Conservation (phyloP, 2,888 invertebrate species). For the Acleris emargana region DNA sequence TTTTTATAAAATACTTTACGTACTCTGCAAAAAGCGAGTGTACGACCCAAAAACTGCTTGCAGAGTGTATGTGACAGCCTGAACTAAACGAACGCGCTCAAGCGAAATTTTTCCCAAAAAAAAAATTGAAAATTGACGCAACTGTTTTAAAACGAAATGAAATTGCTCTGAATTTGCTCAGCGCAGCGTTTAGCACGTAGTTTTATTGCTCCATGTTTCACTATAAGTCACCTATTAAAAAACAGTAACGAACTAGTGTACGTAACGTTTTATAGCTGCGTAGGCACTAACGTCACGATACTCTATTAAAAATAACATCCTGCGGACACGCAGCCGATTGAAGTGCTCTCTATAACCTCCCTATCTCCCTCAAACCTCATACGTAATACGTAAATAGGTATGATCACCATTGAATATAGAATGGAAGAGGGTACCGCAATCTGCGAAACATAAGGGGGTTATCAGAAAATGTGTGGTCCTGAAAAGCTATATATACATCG, state of each 20-base stretch:
- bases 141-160: slow-evolving; percentile 34
- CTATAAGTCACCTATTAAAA: too few relatives aligned
- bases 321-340: neutral
- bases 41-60: slow-evolving; percentile 20
- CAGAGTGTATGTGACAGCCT: slow-evolving; percentile 34
- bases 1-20: slow-evolving; percentile 10
- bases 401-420: slow-evolving; percentile 6
- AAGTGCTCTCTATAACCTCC: slow-evolving; percentile 2
- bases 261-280: too few relatives aligned
- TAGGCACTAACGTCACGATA: neutral
- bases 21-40: slow-evolving; percentile 24
- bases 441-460: slow-evolving; percentile 3
- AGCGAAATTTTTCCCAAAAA: slow-evolving; percentile 21
- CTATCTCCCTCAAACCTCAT: slow-evolving; percentile 12
- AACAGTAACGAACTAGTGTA: too few relatives aligned
- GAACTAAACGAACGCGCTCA: slow-evolving; percentile 12
- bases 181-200: neutral
- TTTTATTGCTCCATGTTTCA: neutral
- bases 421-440: slow-evolving; percentile 2
- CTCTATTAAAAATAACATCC: neutral
- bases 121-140: slow-evolving; percentile 32
- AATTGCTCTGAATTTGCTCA: slow-evolving; percentile 23
- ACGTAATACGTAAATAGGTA: slow-evolving; percentile 5
- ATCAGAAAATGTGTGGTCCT: slow-evolving; percentile 44
- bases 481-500: slow-evolving; percentile 50